Evolutionary conservation across 2,113 vertebrate species (phyloP).

Genomic region (Pao palembangensis): DNA sequence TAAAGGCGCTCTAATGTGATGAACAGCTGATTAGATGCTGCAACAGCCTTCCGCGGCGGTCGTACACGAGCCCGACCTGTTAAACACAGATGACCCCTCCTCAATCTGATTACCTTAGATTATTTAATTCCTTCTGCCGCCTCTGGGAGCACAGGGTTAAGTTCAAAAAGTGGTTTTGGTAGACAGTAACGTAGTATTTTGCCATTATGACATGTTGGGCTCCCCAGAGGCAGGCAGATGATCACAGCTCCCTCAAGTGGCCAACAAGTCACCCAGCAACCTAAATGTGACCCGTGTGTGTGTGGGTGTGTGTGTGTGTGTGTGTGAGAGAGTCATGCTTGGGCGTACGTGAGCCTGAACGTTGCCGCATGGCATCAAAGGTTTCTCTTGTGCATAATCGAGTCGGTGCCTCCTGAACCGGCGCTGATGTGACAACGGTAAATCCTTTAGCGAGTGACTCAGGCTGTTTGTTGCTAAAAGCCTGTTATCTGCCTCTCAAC

Average conservation of each 20-base stretch:
- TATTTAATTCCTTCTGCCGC: neutral
- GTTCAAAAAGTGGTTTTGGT: too few relatives aligned
- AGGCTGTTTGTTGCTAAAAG: slow-evolving; percentile 57
- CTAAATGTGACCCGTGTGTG: slow-evolving; percentile 14
- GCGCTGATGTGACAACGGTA: slow-evolving; percentile 48
- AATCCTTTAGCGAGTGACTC: slow-evolving; percentile 59
- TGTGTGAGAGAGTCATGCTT: neutral
- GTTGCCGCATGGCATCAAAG: slow-evolving; percentile 45
- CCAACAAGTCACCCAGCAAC: slow-evolving; percentile 18
- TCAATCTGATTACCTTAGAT: neutral
- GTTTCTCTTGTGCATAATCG: slow-evolving; percentile 43
- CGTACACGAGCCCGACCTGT: neutral
- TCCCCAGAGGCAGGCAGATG: slow-evolving; percentile 27
- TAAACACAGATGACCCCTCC: slow-evolving; percentile 10
- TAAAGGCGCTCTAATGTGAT: slow-evolving; percentile 16
- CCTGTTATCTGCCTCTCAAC: slow-evolving; percentile 65
- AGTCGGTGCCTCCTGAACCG: slow-evolving; percentile 47
- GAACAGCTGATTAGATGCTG: slow-evolving; percentile 10
- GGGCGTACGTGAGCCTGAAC: slow-evolving; percentile 13
- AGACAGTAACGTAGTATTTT: too few relatives aligned
- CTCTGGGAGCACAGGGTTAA: neutral
- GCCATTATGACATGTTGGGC: too few relatives aligned
- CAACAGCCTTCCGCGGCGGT: neutral
- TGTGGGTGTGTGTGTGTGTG: neutral
- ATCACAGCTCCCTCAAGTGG: slow-evolving; percentile 62